Base-by-base conservation (phyloP, 2,113 vertebrate species). In the Ginglymostoma cirratum region DNA sequence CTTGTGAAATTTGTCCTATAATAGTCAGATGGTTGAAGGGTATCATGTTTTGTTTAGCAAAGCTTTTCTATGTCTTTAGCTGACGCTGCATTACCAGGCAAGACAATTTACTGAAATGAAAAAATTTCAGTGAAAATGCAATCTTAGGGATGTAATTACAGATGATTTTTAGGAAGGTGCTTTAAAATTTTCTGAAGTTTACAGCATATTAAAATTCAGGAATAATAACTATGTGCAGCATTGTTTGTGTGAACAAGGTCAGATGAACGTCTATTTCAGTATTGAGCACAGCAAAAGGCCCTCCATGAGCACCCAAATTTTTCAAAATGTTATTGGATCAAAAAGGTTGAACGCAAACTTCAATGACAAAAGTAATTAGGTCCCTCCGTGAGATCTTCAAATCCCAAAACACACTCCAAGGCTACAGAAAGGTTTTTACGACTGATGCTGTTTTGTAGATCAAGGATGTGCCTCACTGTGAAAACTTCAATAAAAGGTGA, bases 141-240 rank as follows among this genome's bases (percentile, higher is more conserved):
- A 76, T 72, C 94, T 19, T 45, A 72, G 67, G 23, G 94, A 76
- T 95, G 94, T 76, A 95, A 95, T 95, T 95, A 95, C 94, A 95
- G 94, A 95, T 15, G 42, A 34, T 52, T 48, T 76, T 24, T 48
- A 61, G 42, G 45, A 72, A 95, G 69, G 27, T 76, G 45, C 42
- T 48, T 76, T 48, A 52, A 24, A 12, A 72, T 72, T 72, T 72
- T 72, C 45, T 24, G 10, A 94, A 69, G 66, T 94, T 94, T 42
- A 27, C n/a, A 52, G 42, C 67, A 72, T 70, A 45, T 70, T n/a
- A 95, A 72, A 72, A 72, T 72, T 72, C 67, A 95, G 38, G 67
- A 95, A 95, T 95, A 42, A 52, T 92, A 92, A 34, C 30, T 92
- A 6, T 65, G 17, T 34, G 55, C 89, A 38, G n/a, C 4, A 7